phyloP scores from a whole-genome alignment of 23 tunicate genomes.

The Corella eumyota region DNA sequence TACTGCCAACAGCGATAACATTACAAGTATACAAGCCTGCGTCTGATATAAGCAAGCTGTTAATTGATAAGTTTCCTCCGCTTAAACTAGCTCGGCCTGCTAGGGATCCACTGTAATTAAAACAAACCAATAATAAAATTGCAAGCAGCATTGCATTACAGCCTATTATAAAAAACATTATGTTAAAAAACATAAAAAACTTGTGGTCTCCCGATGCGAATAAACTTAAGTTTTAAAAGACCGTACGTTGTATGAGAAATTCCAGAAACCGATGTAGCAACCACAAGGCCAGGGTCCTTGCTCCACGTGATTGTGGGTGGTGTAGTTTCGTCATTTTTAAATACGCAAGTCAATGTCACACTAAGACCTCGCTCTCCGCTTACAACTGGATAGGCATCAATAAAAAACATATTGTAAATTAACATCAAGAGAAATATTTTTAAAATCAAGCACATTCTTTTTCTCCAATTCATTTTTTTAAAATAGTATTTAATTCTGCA shows the following conservation, averaged over 20 bases:
- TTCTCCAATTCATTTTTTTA: no score
- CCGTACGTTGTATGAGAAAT: slow-evolving; percentile 1
- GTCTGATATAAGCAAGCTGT: slow-evolving; percentile 18
- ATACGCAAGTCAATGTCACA: background rate
- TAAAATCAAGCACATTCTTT: no score
- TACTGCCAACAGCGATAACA: slow-evolving; percentile 12
- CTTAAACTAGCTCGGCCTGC: slow-evolving; percentile 20
- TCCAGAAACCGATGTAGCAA: slow-evolving; percentile 8
- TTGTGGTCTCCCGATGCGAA: no score
- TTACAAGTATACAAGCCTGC: slow-evolving; percentile 30
- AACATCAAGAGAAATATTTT: no score
- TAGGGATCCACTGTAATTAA: slow-evolving; percentile 7
- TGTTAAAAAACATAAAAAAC: no score
- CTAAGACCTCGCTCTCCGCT: background rate
- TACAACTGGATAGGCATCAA: no score
- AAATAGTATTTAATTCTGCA: no score
- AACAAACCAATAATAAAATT: background rate
- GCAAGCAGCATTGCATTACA: background rate
- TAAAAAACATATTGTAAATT: no score
- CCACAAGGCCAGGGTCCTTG: background rate
- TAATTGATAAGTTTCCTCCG: slow-evolving; percentile 16
- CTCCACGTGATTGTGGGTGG: background rate
- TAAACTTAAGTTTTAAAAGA: no score
- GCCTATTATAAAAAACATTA: no score
- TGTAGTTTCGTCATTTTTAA: background rate